phyloP scores from a whole-genome alignment of 2,888 invertebrate species.

The Polymixis flavicincta region DNA sequence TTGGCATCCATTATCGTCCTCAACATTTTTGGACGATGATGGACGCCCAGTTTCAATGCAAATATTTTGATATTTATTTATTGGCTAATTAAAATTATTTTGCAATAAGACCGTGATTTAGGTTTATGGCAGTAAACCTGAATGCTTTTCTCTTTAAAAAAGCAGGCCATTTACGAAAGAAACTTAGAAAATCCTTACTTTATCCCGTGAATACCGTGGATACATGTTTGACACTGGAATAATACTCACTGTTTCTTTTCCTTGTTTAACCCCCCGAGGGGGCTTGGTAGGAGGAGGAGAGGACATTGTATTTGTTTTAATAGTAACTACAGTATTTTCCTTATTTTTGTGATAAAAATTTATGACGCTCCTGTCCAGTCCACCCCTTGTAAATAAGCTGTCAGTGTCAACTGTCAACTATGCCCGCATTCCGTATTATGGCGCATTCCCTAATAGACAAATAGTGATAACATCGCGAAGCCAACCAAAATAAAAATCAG shows the following conservation, averaged over 20 bases:
- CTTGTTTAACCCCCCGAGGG: constrained; percentile 96
- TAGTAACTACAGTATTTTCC: constrained; percentile 40
- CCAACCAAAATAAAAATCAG: no score
- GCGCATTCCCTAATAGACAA: no score
- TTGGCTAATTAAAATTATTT: not conserved
- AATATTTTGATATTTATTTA: not conserved
- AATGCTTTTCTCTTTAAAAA: not conserved
- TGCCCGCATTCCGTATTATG: no score
- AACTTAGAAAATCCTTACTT: constrained; percentile 55
- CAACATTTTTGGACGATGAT: no score
- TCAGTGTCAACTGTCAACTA: constrained; percentile 9
- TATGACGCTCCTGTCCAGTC: constrained; percentile 25
- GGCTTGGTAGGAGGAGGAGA: constrained; percentile 95
- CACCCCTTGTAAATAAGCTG: constrained; percentile 50
- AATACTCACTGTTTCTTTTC: constrained; percentile 94
- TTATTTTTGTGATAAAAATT: constrained; percentile 45
- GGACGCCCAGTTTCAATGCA: no score
- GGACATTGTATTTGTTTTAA: constrained; percentile 85
- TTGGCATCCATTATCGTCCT: not conserved
- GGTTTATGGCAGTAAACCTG: not conserved
- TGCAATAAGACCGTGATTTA: not conserved
- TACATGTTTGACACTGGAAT: constrained; percentile 51
- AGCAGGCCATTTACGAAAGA: not conserved
- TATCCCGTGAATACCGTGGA: constrained; percentile 42
- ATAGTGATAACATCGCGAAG: no score